Conservation (phyloP, 2,113 vertebrate genomes). For the Microtus richardsoni region DNA sequence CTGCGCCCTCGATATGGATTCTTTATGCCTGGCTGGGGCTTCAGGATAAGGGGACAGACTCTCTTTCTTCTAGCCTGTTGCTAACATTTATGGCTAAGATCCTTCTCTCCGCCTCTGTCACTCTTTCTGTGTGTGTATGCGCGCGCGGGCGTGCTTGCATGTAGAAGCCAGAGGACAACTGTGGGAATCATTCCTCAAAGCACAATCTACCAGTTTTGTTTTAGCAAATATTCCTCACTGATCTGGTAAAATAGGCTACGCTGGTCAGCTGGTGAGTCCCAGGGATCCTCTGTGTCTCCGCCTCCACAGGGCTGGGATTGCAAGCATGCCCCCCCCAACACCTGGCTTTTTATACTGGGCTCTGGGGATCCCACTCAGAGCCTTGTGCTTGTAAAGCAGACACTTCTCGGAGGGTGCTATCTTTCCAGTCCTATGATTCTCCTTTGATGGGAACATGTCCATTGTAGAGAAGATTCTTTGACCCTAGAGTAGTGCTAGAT, state of each 20-base stretch:
- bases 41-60: no score
- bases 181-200: not conserved
- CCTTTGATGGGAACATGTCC: not conserved
- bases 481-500: not conserved
- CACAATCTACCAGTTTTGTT: not conserved
- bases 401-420: no score
- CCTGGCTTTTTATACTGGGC: not conserved
- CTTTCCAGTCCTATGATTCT: not conserved
- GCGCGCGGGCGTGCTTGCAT: no score
- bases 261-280: not conserved
- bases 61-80: not conserved
- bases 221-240: not conserved
- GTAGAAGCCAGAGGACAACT: no score
- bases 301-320: not conserved
- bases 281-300: not conserved
- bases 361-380: not conserved
- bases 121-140: not conserved
- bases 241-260: not conserved
- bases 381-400: no score
- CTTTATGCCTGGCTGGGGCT: not conserved
- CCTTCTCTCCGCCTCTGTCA: not conserved
- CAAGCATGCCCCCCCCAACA: not conserved
- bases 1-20: not conserved
- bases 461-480: not conserved
- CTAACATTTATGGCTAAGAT: no score